Evolutionary conservation across 2,113 vertebrate genomes (phyloP).

Genomic region (Naja naja): DNA sequence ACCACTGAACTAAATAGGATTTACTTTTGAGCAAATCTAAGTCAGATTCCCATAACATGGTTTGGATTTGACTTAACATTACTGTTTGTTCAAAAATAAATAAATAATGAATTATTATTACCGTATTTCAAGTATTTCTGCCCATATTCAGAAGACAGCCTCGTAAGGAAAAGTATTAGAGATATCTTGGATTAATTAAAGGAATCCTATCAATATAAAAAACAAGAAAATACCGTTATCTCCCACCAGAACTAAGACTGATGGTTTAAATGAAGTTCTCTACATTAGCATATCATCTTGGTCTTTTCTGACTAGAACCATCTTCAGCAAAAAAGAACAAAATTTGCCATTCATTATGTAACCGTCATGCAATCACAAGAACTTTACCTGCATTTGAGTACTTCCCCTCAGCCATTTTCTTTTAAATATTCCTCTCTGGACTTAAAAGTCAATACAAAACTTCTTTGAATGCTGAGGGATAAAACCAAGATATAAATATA

Average conservation of each 20-base stretch:
- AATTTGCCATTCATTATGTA: background rate
- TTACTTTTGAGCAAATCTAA: background rate
- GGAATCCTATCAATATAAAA: background rate
- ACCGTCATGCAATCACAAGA: background rate
- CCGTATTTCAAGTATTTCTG: background rate
- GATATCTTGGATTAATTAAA: background rate
- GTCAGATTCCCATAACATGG: background rate
- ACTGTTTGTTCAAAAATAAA: background rate
- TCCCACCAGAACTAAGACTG: background rate
- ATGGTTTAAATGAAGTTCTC: background rate
- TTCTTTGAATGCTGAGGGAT: background rate
- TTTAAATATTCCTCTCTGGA: background rate
- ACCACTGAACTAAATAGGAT: background rate
- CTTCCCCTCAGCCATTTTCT: too few species aligned
- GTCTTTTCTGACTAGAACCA: background rate
- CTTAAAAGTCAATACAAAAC: background rate
- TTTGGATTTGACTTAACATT: background rate
- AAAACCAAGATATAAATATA: background rate
- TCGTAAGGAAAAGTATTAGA: background rate
- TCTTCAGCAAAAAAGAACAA: background rate
- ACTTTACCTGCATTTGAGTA: too few species aligned
- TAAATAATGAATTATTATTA: background rate
- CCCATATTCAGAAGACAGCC: background rate
- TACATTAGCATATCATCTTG: background rate
- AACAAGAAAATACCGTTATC: background rate